Base-by-base conservation (phyloP, 2,797 vertebrate genomes). In the Anguilla pacifica region DNA sequence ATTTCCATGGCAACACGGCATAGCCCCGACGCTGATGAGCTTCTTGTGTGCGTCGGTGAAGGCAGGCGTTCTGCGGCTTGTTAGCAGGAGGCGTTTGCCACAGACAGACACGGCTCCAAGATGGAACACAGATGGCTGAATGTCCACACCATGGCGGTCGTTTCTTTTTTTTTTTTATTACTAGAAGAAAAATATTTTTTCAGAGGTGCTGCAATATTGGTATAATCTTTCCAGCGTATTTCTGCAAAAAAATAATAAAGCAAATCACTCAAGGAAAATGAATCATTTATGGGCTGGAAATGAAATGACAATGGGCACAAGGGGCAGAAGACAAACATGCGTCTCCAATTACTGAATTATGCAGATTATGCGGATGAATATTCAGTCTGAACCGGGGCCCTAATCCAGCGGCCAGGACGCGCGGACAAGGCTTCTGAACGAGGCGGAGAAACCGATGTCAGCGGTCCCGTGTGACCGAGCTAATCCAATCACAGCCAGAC, bases 1-100 rank as follows among this genome's bases (percentile, higher is more conserved):
- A 96, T 96, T 95, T 95, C 96, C 95, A 96, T 97, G 95, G 96
- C 94, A 96, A 97, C 96, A 94, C 92, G 94, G 95, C 95, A 96
- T 94, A 96, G 94, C 96, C 96, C 95, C 95, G 95, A 96, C 96
- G 96, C 95, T 94, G 93, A 94, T 94, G 94, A 95, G 94, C 95
- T 93, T 96, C 94, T 94, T 94, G 94, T 93, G 93, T 96, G 96
- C 96, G 95, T 94, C 93, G 94, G 94, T 94, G 95, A 95, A 96
- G 94, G 95, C 95, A 95, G 95, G 94, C 93, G 93, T 94, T 95
- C 94, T 91, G 93, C 94, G 94, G 95, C 94, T 95, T 95, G 95
- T 96, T 96, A 96, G 95, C 95, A 96, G 43, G 94, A 92, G 93
- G 93, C 95, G 93, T 96, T 93, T 95, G 95, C 95, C 93, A 86